Percentiles rank a stretch among this genome's conserved stretches.
phyloP scores from a whole-genome alignment of 2,797 vertebrate genomes.

The Smutsia gigantea region DNA sequence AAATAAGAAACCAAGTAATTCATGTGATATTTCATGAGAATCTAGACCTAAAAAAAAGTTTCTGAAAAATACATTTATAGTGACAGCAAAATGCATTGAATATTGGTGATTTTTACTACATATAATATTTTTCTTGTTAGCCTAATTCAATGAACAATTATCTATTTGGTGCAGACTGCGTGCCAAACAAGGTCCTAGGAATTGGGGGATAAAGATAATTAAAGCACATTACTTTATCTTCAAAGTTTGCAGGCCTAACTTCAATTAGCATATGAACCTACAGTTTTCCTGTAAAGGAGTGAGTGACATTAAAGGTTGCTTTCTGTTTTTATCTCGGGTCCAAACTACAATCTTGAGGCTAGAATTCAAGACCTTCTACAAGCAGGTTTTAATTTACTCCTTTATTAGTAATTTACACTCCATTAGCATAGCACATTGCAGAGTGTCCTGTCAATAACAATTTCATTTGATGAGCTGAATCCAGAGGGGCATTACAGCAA shows the following conservation, averaged over 20 bases:
- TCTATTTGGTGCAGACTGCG: background rate
- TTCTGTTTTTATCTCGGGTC: slow-evolving; percentile 35
- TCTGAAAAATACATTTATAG: slow-evolving; percentile 29
- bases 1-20: slow-evolving; percentile 31
- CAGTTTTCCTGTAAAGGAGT: background rate
- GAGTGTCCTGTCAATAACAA: background rate
- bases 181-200: background rate
- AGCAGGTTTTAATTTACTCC: background rate
- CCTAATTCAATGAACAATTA: slow-evolving; percentile 34
- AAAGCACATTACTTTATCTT: slow-evolving; percentile 6
- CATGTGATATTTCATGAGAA: background rate
- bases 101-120: background rate
- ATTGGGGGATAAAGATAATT: background rate
- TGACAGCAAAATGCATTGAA: slow-evolving; percentile 21
- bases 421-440: background rate
- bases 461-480: background rate
- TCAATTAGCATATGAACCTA: background rate
- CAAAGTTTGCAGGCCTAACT: background rate
- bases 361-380: slow-evolving; percentile 8
- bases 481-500: background rate
- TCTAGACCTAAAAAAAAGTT: slow-evolving; percentile 23
- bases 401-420: background rate
- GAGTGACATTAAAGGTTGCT: background rate
- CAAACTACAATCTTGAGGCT: slow-evolving; percentile 7
- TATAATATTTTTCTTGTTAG: background rate